Percentiles rank a stretch among this genome's conserved stretches.
These are phyloP conservation scores for Castor canadensis DNA, from an alignment of 2,113 vertebrate genomes.

Conservation along the genomic window DNA sequence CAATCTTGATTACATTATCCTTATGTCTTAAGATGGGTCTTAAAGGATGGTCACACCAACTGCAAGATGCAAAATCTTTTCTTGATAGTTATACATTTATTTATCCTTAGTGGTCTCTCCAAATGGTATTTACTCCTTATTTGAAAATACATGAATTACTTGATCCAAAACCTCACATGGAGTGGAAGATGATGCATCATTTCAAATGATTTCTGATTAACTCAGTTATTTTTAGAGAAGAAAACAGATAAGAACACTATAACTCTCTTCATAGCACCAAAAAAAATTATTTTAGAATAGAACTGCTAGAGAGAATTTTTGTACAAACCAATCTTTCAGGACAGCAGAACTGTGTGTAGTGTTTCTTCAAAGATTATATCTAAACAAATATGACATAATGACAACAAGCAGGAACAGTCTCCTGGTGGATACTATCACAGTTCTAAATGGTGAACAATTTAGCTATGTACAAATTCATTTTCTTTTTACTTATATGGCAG, in stretches of 20 bases:
- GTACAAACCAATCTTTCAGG: neutral
- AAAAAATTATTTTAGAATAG: neutral
- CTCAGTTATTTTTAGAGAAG: neutral
- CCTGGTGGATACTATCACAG: neutral
- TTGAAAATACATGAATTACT: neutral
- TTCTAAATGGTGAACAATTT: neutral
- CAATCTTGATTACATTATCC: neutral
- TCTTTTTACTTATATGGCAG: neutral
- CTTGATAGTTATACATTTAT: neutral
- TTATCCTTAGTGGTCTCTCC: neutral
- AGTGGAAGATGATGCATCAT: neutral
- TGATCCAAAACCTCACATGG: neutral
- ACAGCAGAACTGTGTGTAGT: neutral
- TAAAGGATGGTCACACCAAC: neutral
- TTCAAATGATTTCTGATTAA: neutral
- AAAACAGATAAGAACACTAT: neutral
- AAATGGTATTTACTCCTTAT: neutral
- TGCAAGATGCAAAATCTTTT: neutral
- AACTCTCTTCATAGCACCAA: neutral
- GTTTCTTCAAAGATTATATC: neutral
- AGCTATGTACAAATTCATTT: neutral
- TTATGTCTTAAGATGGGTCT: neutral
- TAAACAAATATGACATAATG: conserved; percentile 35
- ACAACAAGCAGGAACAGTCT: neutral
- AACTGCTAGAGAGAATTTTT: neutral